Percentiles rank a stretch among this genome's conserved stretches.
phyloP scores from a whole-genome alignment of 1,140 invertebrate genomes.

The Drosophila arizonae region DNA sequence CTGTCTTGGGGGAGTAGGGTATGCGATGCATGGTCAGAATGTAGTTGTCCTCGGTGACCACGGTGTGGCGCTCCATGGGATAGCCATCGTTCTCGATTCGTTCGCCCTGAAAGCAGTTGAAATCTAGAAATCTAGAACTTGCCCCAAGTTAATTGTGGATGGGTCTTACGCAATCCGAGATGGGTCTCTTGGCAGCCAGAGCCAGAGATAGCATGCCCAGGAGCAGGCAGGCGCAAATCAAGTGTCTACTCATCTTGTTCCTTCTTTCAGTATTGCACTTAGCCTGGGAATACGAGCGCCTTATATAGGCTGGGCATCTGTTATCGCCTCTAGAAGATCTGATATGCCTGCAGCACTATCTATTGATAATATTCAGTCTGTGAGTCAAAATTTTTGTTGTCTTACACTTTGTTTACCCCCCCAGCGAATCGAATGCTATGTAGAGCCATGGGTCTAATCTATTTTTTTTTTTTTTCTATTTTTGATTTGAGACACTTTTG shows the following conservation, averaged over 20 bases:
- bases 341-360: slow-evolving; percentile 16
- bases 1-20: slow-evolving; percentile 61
- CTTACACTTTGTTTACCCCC: slow-evolving; percentile 6
- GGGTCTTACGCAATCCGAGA: slow-evolving; percentile 68
- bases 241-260: slow-evolving; percentile 24
- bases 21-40: slow-evolving; percentile 77
- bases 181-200: slow-evolving; percentile 52
- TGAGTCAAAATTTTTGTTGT: background rate
- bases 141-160: background rate
- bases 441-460: slow-evolving; percentile 23
- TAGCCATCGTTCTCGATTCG: slow-evolving; percentile 70
- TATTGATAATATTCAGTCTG: slow-evolving; percentile 16
- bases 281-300: background rate
- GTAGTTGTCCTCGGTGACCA: slow-evolving; percentile 64
- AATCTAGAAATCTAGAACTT: background rate
- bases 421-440: slow-evolving; percentile 15
- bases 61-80: slow-evolving; percentile 67
- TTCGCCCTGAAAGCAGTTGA: slow-evolving; percentile 47
- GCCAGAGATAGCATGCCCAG: slow-evolving; percentile 47
- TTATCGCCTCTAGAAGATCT: slow-evolving; percentile 21
- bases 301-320: slow-evolving; percentile 27
- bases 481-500: slow-evolving; percentile 19
- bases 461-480: slow-evolving; percentile 1
- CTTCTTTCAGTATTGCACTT: slow-evolving; percentile 3
- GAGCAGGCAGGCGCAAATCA: slow-evolving; percentile 27